These are phyloP conservation scores for Bradypodion pumilum DNA, from an alignment of 2,797 vertebrate species.

Conservation along the genomic window DNA sequence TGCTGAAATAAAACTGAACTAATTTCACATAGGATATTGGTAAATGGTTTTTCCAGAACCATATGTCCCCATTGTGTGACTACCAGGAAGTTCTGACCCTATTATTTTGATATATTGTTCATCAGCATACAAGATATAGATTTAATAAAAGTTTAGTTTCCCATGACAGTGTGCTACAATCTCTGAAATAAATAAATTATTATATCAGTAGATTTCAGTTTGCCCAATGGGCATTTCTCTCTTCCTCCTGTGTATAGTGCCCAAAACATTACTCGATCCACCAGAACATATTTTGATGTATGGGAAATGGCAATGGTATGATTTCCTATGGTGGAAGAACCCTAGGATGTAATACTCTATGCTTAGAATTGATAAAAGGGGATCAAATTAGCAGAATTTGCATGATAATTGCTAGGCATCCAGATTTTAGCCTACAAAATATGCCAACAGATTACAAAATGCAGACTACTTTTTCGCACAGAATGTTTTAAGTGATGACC, in stretches of 20 bases:
- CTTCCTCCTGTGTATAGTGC: neutral
- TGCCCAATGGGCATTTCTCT: too few relatives aligned
- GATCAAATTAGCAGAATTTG: neutral
- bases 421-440: neutral
- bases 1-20: neutral
- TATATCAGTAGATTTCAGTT: too few relatives aligned
- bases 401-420: neutral
- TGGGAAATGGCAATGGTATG: neutral
- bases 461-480: neutral
- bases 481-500: neutral
- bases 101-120: neutral
- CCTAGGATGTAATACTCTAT: neutral
- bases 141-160: neutral
- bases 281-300: neutral
- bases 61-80: neutral
- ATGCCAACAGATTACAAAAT: neutral
- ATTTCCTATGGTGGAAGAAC: neutral
- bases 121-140: neutral
- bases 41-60: neutral
- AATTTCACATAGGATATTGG: neutral
- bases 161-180: too few relatives aligned
- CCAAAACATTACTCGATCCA: neutral
- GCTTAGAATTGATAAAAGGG: neutral
- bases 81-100: neutral
- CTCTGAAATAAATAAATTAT: too few relatives aligned